Base-by-base conservation (phyloP, 2,888 invertebrate genomes). In the Pammene aurita region DNA sequence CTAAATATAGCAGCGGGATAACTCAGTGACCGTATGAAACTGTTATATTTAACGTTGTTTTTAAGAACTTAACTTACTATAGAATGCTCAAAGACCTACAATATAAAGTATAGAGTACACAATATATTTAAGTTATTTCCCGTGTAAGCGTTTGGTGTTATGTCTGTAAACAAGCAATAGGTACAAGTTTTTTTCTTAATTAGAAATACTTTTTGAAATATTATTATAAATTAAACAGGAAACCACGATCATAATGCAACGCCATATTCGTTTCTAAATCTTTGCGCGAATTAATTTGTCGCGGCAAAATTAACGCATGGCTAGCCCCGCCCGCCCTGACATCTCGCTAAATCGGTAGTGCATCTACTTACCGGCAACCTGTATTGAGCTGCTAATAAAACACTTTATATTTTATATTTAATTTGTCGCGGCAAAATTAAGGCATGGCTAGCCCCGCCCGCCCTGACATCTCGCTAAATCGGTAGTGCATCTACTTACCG, bases 271-370 rank as follows among this genome's bases (percentile, higher is more conserved):
- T 75, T 75, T 82, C 81, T 81, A 89, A n/a, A 90, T 89, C 89
- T 87, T 82, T 80, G 77, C 83, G 75, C 75, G 87, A 88, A 89
- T 90, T 91, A 91, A 91, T 91, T 88, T 89, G 86, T 88, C 85
- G 83, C 81, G 77, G 77, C 80, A 79, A 88, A 90, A 89, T 90
- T 88, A 90, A 92, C 90, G 91, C 92, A 86, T 88, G 91, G 90
- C 86, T 84, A 82, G 85, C 87, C 77, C 78, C 86, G 84, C 84
- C 83, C 82, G 81, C 83, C 80, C 86, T 90, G 90, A 89, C 89
- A 88, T 89, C 86, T 88, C 86, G 83, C 83, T 88, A 89, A 89
- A 90, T 87, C 88, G 84, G 83, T 83, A 83, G 85, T 90, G 88
- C 88, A 89, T 84, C 70, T 71, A 76, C 66, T 44, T 71, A 76